These are phyloP conservation scores for Plodia interpunctella DNA, from an alignment of 1,140 invertebrate genomes.

Conservation along the genomic window DNA sequence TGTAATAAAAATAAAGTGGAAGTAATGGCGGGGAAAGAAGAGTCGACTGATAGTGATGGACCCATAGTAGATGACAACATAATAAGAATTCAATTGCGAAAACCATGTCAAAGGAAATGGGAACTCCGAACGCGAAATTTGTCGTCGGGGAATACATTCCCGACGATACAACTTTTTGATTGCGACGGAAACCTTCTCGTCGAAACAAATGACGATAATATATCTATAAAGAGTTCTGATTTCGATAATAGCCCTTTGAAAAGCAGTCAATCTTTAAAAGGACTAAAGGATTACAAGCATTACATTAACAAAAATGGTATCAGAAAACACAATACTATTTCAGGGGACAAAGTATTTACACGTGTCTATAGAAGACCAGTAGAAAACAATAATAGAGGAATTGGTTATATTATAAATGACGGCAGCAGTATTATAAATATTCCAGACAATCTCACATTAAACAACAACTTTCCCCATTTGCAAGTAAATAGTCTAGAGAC, in stretches of 20 bases:
- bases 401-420: slow-evolving; percentile 42
- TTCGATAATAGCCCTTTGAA: slow-evolving; percentile 44
- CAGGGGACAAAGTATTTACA: slow-evolving; percentile 67
- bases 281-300: slow-evolving; percentile 56
- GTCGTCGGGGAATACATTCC: slow-evolving; percentile 66
- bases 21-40: slow-evolving; percentile 56
- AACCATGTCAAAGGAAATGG: slow-evolving; percentile 70
- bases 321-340: slow-evolving; percentile 67
- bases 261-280: slow-evolving; percentile 56
- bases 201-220: slow-evolving; percentile 74
- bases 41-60: slow-evolving; percentile 60
- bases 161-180: slow-evolving; percentile 74
- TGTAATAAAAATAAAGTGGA: slow-evolving; percentile 29
- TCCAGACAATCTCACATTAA: slow-evolving; percentile 59
- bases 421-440: slow-evolving; percentile 54
- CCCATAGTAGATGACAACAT: slow-evolving; percentile 73
- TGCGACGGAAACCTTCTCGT: slow-evolving; percentile 73
- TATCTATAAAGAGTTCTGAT: slow-evolving; percentile 71
- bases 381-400: slow-evolving; percentile 31
- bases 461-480: slow-evolving; percentile 44
- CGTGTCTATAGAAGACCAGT: slow-evolving; percentile 51
- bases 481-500: slow-evolving; percentile 59
- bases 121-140: slow-evolving; percentile 69
- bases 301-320: slow-evolving; percentile 45
- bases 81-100: slow-evolving; percentile 72